Base-by-base conservation (phyloP, 53 echinoderm and acorn worm species). In the Patiria pectinifera region DNA sequence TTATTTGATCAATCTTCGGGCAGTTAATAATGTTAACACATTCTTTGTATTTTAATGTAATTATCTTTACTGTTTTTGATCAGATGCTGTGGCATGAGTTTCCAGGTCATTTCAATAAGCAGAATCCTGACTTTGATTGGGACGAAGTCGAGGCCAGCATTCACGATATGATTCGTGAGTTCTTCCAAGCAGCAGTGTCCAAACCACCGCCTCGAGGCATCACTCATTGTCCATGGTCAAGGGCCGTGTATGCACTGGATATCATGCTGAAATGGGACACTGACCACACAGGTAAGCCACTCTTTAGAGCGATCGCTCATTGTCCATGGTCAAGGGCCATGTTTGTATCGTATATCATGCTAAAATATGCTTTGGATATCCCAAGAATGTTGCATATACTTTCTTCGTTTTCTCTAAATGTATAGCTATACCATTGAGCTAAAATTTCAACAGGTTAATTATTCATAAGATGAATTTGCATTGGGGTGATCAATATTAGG, bases 71-170 rank as follows among this genome's bases (percentile, higher is more conserved):
- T 60, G 8, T 85, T 11, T 58, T 69, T 62, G 8, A 44, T 16
- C 91, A 96, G 96, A 85, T 96, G 60, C 92, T 91, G 44, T 96
- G 96, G 96, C 89, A 94, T 53, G 93, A 96, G 63, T 96, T 96
- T 77, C 86, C 91, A 9, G 35, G 82, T 18, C 79, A 75, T 15
- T 94, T 94, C 85, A 91, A 87, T 23, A 48, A 87, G 35, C 94
- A 91, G 78, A 85, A 91, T 82, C 96, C 96, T 4, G 91, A 69
- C n/a, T 85, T 76, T 66, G 91, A 92, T 4, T 96, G 96, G 96
- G 91, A 92, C 14, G 86, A 92, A 4, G 83, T 91, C 25, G 83
- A 93, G 47, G 71, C 81, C 62, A 82, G 78, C 16, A 81, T 96
- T 13, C 91, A 94, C 19, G 91, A 86, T 70, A 80, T 88, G 84